phyloP scores from a whole-genome alignment of 2,797 vertebrate species.

The Tenualosa ilisha region DNA sequence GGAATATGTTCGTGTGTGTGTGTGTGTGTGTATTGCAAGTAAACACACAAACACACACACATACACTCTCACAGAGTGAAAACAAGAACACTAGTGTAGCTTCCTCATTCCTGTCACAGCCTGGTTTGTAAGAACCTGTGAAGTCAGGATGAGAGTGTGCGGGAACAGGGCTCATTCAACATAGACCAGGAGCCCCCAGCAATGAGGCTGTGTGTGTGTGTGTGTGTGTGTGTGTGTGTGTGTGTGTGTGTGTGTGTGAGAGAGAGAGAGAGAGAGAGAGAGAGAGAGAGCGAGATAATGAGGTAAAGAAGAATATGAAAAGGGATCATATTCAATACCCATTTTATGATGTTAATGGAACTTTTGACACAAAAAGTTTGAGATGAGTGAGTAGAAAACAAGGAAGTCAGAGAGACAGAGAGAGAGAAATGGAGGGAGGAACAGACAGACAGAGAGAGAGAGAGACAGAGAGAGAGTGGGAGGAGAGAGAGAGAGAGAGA shows the following conservation, averaged over 20 bases:
- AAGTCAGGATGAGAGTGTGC: background rate
- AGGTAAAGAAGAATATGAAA: background rate
- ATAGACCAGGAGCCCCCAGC: background rate
- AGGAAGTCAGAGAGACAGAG: background rate
- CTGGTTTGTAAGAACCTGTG: background rate
- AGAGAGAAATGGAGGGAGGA: background rate
- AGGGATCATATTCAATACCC: no score
- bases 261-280: slow-evolving; percentile 13
- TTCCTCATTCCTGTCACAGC: slow-evolving; percentile 15
- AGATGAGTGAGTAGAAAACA: background rate
- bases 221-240: background rate
- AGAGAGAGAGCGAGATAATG: background rate
- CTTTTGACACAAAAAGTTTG: background rate
- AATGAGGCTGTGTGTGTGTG: background rate
- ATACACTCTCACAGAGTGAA: background rate
- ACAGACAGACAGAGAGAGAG: slow-evolving; percentile 18
- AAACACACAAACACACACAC: background rate
- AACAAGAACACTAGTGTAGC: background rate
- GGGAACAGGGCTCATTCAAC: background rate
- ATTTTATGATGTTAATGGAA: no score
- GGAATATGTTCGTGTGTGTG: background rate
- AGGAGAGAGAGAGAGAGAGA: background rate
- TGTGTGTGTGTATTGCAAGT: background rate
- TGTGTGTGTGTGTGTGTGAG: slow-evolving; percentile 19
- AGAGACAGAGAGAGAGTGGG: slow-evolving; percentile 19